phyloP scores from a whole-genome alignment of 2,888 invertebrate genomes.

The Zygothrica quintamaculata region DNA sequence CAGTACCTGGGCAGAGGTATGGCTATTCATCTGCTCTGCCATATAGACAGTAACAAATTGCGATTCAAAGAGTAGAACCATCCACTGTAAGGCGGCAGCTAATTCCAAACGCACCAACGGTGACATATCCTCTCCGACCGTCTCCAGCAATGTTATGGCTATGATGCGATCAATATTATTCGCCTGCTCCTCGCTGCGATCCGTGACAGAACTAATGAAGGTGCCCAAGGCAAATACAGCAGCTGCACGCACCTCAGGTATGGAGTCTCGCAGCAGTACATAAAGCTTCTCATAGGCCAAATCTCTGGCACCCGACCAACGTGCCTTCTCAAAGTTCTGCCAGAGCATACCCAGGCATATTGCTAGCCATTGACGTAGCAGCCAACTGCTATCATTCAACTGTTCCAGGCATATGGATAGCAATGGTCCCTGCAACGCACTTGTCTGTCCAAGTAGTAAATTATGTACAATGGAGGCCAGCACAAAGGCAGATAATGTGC shows the following conservation, averaged over 20 bases:
- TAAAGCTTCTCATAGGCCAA: conserved; percentile 98
- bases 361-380: conserved; percentile 94
- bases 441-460: conserved; percentile 94
- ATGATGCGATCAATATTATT: conserved; percentile 97
- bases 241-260: conserved; percentile 96
- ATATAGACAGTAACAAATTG: conserved; percentile 92
- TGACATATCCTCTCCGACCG: conserved; percentile 92
- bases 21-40: conserved; percentile 85
- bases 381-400: conserved; percentile 88
- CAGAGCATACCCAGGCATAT: conserved; percentile 95
- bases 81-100: conserved; percentile 93
- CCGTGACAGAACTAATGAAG: conserved; percentile 93
- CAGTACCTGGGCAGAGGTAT: conserved; percentile 47
- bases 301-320: conserved; percentile 98
- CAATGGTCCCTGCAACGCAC: conserved; percentile 94
- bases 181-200: conserved; percentile 96
- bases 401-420: conserved; percentile 97
- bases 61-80: conserved; percentile 94
- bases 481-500: conserved; percentile 97
- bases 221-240: conserved; percentile 97
- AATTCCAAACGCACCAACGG: conserved; percentile 94
- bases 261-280: conserved; percentile 90
- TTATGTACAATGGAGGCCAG: conserved; percentile 96
- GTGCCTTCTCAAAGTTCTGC: conserved; percentile 94
- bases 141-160: conserved; percentile 93